Conservation (phyloP, 2,113 vertebrate species). For the Piaya cayana region DNA sequence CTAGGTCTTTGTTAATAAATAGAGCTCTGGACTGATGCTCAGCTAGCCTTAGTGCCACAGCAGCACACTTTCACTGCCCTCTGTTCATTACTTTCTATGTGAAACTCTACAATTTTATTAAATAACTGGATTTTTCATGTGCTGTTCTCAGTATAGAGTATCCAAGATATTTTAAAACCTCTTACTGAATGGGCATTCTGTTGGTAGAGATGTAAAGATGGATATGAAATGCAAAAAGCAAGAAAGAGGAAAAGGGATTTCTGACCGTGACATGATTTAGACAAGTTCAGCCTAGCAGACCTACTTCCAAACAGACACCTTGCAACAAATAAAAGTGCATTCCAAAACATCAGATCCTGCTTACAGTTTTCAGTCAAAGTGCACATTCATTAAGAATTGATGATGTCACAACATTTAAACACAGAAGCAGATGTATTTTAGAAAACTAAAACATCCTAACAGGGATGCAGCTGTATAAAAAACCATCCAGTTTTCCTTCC, state of each 20-base stretch:
- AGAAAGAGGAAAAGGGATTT: not conserved
- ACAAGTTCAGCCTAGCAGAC: not conserved
- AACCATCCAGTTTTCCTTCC: not conserved
- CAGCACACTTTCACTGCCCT: not conserved
- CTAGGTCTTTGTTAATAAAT: too few species aligned
- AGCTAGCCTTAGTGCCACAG: not conserved
- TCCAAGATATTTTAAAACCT: not conserved
- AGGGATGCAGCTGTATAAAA: not conserved
- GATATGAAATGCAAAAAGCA: not conserved
- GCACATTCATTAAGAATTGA: constrained; percentile 21
- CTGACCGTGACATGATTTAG: not conserved
- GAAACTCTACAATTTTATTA: not conserved
- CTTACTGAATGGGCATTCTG: not conserved
- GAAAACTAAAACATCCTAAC: not conserved
- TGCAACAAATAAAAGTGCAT: constrained; percentile 23
- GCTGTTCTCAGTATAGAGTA: not conserved
- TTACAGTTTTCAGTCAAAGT: constrained; percentile 9
- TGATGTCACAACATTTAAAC: constrained; percentile 22
- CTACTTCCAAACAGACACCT: not conserved
- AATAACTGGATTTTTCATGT: not conserved
- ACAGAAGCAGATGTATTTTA: not conserved
- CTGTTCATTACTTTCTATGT: not conserved
- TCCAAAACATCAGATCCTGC: not conserved
- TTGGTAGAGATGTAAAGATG: not conserved
- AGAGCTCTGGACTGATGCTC: not conserved